Percentiles rank a stretch among this genome's conserved stretches.
These are phyloP conservation scores for Petrolisthes cinctipes DNA, from an alignment of 2,888 invertebrate species.

Conservation along the genomic window DNA sequence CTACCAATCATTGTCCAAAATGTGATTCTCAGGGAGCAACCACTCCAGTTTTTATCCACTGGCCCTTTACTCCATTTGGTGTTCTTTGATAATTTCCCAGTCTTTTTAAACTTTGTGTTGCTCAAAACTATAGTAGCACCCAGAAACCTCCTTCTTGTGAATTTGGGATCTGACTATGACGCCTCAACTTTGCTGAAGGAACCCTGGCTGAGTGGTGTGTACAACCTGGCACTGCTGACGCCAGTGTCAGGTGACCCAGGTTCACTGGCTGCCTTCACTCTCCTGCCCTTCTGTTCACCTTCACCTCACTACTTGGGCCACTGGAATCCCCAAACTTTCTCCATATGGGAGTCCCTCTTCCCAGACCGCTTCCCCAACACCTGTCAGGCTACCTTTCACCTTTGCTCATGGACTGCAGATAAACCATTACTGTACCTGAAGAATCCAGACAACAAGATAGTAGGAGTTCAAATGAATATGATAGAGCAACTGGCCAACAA, in stretches of 20 bases:
- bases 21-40: no score
- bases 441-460: not conserved
- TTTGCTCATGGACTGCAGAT: not conserved
- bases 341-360: conserved; percentile 4
- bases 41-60: no score
- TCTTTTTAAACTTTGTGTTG: no score
- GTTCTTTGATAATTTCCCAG: not conserved
- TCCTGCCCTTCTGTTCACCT: not conserved
- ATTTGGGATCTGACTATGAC: not conserved
- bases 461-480: not conserved
- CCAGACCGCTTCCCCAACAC: not conserved
- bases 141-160: not conserved
- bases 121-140: not conserved
- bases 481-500: not conserved
- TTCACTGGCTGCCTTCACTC: conserved; percentile 4
- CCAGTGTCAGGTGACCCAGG: not conserved
- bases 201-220: not conserved
- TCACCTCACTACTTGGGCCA: not conserved
- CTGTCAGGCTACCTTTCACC: not conserved
- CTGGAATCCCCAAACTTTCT: not conserved
- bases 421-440: not conserved
- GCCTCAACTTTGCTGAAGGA: not conserved
- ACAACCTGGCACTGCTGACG: conserved; percentile 6
- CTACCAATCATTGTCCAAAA: no score
- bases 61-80: not conserved